Evolutionary conservation across 1,140 invertebrate genomes (phyloP).

Genomic region (Dufourea novaeangliae): DNA sequence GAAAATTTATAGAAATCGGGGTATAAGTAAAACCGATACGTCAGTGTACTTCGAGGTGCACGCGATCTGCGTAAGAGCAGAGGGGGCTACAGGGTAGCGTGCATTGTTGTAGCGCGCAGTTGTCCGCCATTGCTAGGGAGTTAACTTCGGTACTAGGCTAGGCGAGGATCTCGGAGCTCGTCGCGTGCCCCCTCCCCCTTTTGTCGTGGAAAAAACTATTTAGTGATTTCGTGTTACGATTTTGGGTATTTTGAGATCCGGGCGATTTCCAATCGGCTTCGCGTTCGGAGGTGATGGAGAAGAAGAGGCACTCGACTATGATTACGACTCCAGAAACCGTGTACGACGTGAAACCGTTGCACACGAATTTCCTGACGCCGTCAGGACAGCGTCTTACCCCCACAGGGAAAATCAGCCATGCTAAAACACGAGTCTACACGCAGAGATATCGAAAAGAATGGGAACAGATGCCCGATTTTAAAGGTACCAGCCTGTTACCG

Average conservation of each 20-base stretch:
- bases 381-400: slow-evolving; percentile 71
- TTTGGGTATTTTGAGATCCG: slow-evolving; percentile 68
- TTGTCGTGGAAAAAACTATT: slow-evolving; percentile 76
- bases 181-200: slow-evolving; percentile 56
- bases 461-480: slow-evolving; percentile 83
- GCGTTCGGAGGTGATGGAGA: slow-evolving; percentile 56
- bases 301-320: slow-evolving; percentile 44
- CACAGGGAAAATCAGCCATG: slow-evolving; percentile 80
- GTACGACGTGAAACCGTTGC: no score
- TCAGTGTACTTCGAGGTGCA: slow-evolving; percentile 9
- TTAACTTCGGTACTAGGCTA: slow-evolving; percentile 67
- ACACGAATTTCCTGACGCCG: slow-evolving; percentile 43
- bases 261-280: slow-evolving; percentile 50
- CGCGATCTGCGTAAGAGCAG: background rate
- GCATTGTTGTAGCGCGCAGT: slow-evolving; percentile 25
- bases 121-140: slow-evolving; percentile 72
- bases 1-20: background rate
- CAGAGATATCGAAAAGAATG: slow-evolving; percentile 84
- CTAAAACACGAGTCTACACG: slow-evolving; percentile 81
- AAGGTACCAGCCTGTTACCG: slow-evolving; percentile 75
- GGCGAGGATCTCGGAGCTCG: slow-evolving; percentile 39
- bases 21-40: background rate
- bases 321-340: slow-evolving; percentile 34
- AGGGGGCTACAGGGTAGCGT: slow-evolving; percentile 6
- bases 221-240: slow-evolving; percentile 76